phyloP scores from a whole-genome alignment of 2,797 vertebrate species.

The Dipus sagitta region DNA sequence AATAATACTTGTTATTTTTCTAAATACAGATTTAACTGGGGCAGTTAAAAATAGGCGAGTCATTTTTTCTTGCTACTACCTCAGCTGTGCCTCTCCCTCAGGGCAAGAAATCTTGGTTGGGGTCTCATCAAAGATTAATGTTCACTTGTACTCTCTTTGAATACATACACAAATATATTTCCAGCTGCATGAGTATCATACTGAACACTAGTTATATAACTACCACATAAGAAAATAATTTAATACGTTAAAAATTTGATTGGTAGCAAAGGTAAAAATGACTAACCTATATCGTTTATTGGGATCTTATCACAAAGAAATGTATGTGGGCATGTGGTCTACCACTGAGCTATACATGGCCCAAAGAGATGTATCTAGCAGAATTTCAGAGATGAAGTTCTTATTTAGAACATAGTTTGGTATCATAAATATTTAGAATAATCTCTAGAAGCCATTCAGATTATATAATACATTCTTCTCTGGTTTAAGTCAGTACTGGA shows the following conservation, averaged over 20 bases:
- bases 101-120: neutral
- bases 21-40: neutral
- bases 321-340: neutral
- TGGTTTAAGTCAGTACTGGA: neutral
- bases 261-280: neutral
- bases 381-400: neutral
- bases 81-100: neutral
- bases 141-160: conserved; percentile 45
- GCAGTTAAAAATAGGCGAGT: neutral
- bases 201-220: neutral
- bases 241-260: neutral
- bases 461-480: neutral
- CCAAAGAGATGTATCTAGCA: neutral
- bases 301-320: neutral
- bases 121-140: neutral
- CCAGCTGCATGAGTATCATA: neutral
- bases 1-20: neutral
- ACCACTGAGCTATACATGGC: neutral
- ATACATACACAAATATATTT: neutral
- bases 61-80: neutral
- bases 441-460: neutral
- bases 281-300: neutral
- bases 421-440: neutral
- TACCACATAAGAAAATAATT: neutral
- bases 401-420: neutral